Conservation (phyloP, 2,797 vertebrate species). For the Sebastes taczanowskii region DNA sequence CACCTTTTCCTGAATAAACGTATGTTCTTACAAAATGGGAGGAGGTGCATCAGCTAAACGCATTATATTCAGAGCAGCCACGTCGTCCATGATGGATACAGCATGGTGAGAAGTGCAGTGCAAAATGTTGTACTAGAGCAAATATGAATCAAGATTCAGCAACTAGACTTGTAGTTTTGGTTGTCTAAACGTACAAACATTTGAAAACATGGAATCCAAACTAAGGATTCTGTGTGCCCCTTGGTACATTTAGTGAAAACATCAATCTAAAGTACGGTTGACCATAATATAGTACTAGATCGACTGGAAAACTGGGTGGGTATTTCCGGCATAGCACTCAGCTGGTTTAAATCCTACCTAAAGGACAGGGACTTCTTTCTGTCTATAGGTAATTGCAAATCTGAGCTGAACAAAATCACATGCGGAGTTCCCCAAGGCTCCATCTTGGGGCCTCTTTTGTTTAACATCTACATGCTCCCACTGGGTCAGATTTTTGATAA, state of each 20-base stretch:
- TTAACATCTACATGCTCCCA: too few species aligned
- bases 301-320: too few species aligned
- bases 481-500: too few species aligned
- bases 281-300: too few species aligned
- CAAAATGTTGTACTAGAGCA: background rate
- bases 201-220: background rate
- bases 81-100: background rate
- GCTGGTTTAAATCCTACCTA: too few species aligned
- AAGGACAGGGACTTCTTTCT: too few species aligned
- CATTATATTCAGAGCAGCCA: background rate
- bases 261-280: background rate
- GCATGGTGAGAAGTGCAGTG: background rate
- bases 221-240: background rate
- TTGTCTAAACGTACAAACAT: background rate
- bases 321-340: too few species aligned
- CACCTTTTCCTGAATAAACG: background rate
- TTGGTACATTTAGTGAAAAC: background rate
- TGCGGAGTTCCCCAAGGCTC: too few species aligned
- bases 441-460: too few species aligned
- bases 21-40: background rate
- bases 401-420: too few species aligned
- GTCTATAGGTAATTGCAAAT: too few species aligned
- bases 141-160: background rate
- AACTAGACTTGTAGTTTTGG: background rate
- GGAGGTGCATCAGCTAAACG: background rate